A percentile compares a stretch with the other conserved stretches of the same genome.
phyloP scores from a whole-genome alignment of 2,888 invertebrate genomes.

The Plebejus anna region DNA sequence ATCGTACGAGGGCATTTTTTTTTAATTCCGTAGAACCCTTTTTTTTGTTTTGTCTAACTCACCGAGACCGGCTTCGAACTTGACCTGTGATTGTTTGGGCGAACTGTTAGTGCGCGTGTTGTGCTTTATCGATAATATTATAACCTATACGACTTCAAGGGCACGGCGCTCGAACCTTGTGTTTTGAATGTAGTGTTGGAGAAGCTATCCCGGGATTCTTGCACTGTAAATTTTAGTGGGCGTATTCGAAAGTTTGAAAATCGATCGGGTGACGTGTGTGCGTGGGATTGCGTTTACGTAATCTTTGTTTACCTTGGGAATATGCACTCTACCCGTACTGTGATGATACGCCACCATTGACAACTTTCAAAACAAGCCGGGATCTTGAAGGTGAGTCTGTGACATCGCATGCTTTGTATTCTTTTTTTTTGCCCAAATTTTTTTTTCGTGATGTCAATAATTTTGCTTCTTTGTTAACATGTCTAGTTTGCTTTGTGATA shows the following conservation, averaged over 20 bases:
- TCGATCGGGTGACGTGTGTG: constrained; percentile 78
- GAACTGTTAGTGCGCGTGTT: constrained; percentile 77
- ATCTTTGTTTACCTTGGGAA: constrained; percentile 79
- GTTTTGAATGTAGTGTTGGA: constrained; percentile 63
- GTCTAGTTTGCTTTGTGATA: background rate
- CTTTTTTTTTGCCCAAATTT: constrained; percentile 16
- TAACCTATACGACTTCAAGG: constrained; percentile 78
- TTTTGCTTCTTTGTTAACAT: background rate
- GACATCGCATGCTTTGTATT: constrained; percentile 17
- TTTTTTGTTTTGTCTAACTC: constrained; percentile 46
- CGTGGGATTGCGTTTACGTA: constrained; percentile 79
- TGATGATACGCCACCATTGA: constrained; percentile 42
- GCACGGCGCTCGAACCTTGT: constrained; percentile 57
- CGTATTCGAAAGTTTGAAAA: constrained; percentile 79
- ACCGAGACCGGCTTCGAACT: constrained; percentile 61
- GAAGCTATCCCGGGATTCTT: constrained; percentile 55
- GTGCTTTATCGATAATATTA: constrained; percentile 78
- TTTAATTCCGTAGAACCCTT: constrained; percentile 21
- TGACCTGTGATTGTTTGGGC: constrained; percentile 73
- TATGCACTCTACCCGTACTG: constrained; percentile 64
- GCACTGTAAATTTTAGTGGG: constrained; percentile 67
- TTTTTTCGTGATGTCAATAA: background rate
- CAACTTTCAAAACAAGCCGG: constrained; percentile 40
- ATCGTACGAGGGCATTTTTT: constrained; percentile 37
- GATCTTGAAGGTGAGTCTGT: constrained; percentile 41